phyloP scores from a whole-genome alignment of 2,113 vertebrate species.

The Piaya cayana region DNA sequence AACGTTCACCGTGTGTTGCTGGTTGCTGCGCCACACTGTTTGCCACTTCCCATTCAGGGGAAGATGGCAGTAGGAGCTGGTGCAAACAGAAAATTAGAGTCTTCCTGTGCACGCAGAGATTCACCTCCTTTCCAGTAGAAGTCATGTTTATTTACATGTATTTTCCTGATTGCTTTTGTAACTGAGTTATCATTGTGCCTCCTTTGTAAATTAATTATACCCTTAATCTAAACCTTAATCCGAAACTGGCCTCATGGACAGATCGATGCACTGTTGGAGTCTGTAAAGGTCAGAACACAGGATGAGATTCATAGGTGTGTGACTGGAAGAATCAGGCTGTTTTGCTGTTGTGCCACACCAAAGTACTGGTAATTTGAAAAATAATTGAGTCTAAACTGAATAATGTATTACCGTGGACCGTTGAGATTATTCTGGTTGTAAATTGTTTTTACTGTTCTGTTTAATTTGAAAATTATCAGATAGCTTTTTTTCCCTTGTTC shows the following conservation, averaged over 20 bases:
- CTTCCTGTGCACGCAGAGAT: background rate
- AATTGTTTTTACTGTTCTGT: background rate
- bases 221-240: background rate
- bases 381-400: background rate
- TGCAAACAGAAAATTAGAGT: background rate
- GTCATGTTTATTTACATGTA: background rate
- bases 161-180: background rate
- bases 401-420: background rate
- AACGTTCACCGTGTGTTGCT: fast-evolving
- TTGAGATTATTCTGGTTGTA: background rate
- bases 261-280: background rate
- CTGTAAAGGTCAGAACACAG: background rate
- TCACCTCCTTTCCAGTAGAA: background rate
- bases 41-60: background rate
- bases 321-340: background rate
- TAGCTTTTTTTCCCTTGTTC: background rate
- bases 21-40: background rate
- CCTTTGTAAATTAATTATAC: background rate
- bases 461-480: background rate
- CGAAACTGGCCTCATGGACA: background rate
- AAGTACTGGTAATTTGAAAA: background rate
- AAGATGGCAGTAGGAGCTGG: background rate
- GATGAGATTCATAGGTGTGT: background rate
- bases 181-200: background rate
- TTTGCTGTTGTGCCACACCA: background rate